Percentiles rank a stretch among this genome's conserved stretches.
These are phyloP conservation scores for Smittia aterrima DNA, from an alignment of 2,888 invertebrate genomes.

Conservation along the genomic window DNA sequence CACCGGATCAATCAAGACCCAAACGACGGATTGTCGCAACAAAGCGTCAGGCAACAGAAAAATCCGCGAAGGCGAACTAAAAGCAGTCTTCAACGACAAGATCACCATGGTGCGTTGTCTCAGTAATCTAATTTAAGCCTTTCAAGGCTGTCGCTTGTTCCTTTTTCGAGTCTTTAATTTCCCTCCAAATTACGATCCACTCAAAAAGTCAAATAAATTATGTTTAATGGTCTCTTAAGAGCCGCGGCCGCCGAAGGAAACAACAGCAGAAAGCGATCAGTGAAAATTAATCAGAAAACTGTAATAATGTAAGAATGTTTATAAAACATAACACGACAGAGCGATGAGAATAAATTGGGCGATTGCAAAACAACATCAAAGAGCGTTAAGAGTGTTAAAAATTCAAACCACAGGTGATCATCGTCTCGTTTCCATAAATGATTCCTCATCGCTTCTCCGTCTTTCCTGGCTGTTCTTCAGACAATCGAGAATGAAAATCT, in stretches of 20 bases:
- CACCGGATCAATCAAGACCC: constrained; percentile 1
- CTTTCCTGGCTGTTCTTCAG: not conserved
- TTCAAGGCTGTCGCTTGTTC: constrained; percentile 8
- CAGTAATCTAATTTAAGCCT: constrained; percentile 36
- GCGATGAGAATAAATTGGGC: constrained; percentile 26
- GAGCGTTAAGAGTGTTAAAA: constrained; percentile 8
- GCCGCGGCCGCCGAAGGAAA: constrained; percentile 1
- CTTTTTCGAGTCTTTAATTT: not conserved
- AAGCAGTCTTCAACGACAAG: constrained; percentile 14
- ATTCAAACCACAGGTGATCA: constrained; percentile 37
- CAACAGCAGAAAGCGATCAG: constrained; percentile 25
- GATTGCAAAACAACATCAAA: constrained; percentile 9
- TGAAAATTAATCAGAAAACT: constrained; percentile 30
- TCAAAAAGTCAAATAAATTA: constrained; percentile 40
- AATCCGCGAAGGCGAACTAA: constrained; percentile 5
- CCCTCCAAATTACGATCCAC: constrained; percentile 24
- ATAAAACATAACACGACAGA: constrained; percentile 28
- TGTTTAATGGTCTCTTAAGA: constrained; percentile 39
- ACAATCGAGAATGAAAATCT: not conserved
- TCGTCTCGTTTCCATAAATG: constrained; percentile 12
- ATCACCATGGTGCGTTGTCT: constrained; percentile 19
- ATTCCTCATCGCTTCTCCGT: not conserved
- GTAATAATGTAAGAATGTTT: constrained; percentile 31
- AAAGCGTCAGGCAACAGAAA: not conserved
- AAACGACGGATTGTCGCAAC: constrained; percentile 26